Conservation (phyloP, 2,888 invertebrate genomes). For the Ormyrus nitidulus region DNA sequence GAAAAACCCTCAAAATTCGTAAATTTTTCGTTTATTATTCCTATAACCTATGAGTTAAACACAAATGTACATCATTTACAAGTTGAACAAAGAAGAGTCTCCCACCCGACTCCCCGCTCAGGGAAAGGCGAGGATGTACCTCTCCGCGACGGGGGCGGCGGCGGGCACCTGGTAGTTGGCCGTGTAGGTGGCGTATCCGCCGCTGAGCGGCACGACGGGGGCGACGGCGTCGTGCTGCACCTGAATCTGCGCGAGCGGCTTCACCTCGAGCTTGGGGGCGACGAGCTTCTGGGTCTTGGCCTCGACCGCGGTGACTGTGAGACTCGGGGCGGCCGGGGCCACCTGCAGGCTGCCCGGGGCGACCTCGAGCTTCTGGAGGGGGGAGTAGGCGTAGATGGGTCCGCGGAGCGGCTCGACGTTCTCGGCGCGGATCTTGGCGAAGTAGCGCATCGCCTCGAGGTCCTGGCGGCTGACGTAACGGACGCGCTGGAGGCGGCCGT, state of each 20-base stretch:
- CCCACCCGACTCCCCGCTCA: constrained; percentile 18
- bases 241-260: constrained; percentile 69
- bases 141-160: constrained; percentile 62
- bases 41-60: constrained; percentile 27
- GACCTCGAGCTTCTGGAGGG: constrained; percentile 70
- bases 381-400: constrained; percentile 78
- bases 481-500: constrained; percentile 80
- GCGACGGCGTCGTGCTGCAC: constrained; percentile 66
- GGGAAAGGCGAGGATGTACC: constrained; percentile 65
- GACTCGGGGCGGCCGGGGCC: constrained; percentile 56
- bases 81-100: background rate
- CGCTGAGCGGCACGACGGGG: constrained; percentile 62
- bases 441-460: constrained; percentile 80
- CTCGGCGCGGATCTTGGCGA: constrained; percentile 80
- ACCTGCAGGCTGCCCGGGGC: constrained; percentile 58
- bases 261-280: constrained; percentile 65
- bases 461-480: constrained; percentile 79
- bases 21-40: constrained; percentile 36
- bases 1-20: background rate
- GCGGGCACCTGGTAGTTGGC: constrained; percentile 67
- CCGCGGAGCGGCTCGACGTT: constrained; percentile 81
- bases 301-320: constrained; percentile 25
- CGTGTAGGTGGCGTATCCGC: constrained; percentile 66
- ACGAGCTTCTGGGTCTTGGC: constrained; percentile 57
- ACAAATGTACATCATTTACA: constrained; percentile 62